Base-by-base conservation (phyloP, 2,888 invertebrate species). In the Platypus cylindrus region DNA sequence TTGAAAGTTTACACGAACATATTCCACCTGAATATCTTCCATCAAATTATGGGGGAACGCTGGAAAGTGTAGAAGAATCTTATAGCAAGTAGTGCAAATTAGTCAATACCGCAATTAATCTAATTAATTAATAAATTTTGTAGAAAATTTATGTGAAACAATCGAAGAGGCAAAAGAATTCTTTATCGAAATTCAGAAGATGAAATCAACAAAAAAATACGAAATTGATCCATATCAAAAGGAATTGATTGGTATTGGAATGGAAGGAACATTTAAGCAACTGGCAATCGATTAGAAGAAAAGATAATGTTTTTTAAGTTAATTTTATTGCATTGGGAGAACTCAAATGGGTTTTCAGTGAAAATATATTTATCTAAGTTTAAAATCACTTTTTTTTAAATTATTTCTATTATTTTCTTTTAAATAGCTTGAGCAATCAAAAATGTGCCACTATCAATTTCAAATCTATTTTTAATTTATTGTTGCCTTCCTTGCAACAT, bases 31-130 rank as follows among this genome's bases (percentile, higher is more conserved):
- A 51, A 28, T 48, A 41, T 30, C 38, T 52, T 12, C 52, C 52
- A 5, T 44, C 41, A 5, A 41, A 51, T 33, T 52, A 48, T 40
- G 49, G 47, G 1, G 52, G 52, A 5, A 33, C 27, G 3, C 36
- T 45, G 31, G 41, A 32, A 20, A 46, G 73, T n/a, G 65, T 72
- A 53, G 70, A 70, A 36, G 71, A 71, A 45, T 69, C 74, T 1
- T 68, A 70, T 29, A 68, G 70, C 70, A 44, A 44, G 37, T 27
- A 30, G 23, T 22, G n/a, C n/a, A 4, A 7, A 26, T 11, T 26
- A 11, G n/a, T n/a, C 26, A 26, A 26, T 8, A 26, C 5, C n/a
- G 11, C 7, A 26, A 11, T 11, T 26, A n/a, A n/a, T 11, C 11
- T 11, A 11, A 7, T 26, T 26, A 11, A 12, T 11, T 8, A 11